Conservation (phyloP, 2,797 vertebrate genomes). For the Protosalanx chinensis region DNA sequence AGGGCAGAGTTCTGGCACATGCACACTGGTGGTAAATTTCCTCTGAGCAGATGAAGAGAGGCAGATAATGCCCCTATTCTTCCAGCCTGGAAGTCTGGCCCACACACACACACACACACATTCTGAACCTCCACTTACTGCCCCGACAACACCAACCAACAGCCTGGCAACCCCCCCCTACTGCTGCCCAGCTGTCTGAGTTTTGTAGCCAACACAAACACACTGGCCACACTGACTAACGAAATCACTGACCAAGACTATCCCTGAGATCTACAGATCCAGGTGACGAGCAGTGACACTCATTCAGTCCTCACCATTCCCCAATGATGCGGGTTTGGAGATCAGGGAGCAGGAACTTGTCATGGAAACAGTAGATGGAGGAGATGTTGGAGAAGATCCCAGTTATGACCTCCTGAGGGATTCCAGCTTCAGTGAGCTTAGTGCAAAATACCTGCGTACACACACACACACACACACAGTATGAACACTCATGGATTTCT, state of each 20-base stretch:
- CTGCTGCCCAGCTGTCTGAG: constrained; percentile 14
- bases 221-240: background rate
- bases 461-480: background rate
- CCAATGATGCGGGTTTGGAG: constrained; percentile 87
- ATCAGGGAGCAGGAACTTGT: constrained; percentile 93
- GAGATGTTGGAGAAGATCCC: constrained; percentile 99
- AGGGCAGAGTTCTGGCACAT: constrained; percentile 41
- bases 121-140: background rate
- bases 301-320: constrained; percentile 82
- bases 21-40: constrained; percentile 32
- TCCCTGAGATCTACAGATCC: background rate
- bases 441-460: constrained; percentile 88
- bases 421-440: constrained; percentile 83
- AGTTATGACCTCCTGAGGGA: constrained; percentile 88
- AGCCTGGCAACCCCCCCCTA: background rate
- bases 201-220: constrained; percentile 15
- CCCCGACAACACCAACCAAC: background rate
- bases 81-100: constrained; percentile 20
- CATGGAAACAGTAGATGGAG: constrained; percentile 94
- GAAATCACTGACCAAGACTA: background rate
- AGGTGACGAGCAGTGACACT: background rate
- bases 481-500: no score
- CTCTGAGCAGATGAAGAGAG: constrained; percentile 30
- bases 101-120: constrained; percentile 11
- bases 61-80: constrained; percentile 27